Evolutionary conservation across 2,113 vertebrate genomes (phyloP), one percentile per base, ranked within the genome.

Genomic region (Ceuthmochares aereus): DNA sequence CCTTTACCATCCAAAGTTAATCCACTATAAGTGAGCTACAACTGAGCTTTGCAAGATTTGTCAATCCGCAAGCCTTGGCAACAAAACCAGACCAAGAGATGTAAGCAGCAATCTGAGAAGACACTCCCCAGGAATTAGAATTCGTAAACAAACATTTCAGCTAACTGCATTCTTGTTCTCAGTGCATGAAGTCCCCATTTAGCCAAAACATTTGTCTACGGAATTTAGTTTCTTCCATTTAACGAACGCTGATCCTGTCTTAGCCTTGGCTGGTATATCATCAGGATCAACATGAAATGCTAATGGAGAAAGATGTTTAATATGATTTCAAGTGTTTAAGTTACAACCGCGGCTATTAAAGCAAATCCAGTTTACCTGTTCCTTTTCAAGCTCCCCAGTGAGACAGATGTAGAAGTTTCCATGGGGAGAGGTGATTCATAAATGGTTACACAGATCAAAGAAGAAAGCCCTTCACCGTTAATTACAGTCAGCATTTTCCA

Each of bases 151-250:
- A 97, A 97, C 96, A 96, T 97, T 97, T 95, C 80, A 93, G 92
- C 88, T 98, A 98, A 98, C 97, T 97, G 94, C 87, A 96, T 97
- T 97, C 97, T 97, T 98, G 94, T 97, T 97, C 96, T 96, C 76
- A 60, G 83, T 81, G 96, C 89, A 97, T 95, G 95, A 97, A 97
- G 94, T 78, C 73, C 87, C 91, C 90, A 97, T 91, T 97, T 96
- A 97, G 84, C 88, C 79, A 95, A 93, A 95, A 87, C 91, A 82
- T 95, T 92, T 84, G 80, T 95, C 88, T 88, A 85, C 19, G 7
- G 96, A 96, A 96, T 92, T 90, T 68, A 94, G 85, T 94, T 96
- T 93, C 82, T 96, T 91, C 90, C 52, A 68, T 85, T 95, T 97
- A 93, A 92, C 68, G 91, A 96, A 94, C 27, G 74, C 54, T 95